phyloP scores from a whole-genome alignment of 2,888 invertebrate genomes.

The Lithophane semibrunnea region DNA sequence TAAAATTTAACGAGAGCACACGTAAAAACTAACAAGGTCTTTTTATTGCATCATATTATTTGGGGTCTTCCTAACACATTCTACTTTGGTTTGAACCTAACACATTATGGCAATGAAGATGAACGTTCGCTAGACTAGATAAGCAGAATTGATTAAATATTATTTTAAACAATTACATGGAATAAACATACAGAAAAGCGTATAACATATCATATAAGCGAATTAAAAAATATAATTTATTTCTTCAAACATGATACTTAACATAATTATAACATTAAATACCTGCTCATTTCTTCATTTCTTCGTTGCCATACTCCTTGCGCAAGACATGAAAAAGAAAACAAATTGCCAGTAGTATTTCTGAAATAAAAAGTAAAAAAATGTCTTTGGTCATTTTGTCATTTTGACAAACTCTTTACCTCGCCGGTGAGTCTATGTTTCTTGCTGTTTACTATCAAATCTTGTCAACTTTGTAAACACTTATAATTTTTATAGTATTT shows the following conservation, averaged over 20 bases:
- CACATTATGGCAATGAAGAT: neutral
- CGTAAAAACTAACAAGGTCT: conserved; percentile 76
- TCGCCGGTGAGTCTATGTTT: too few species aligned
- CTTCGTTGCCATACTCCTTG: neutral
- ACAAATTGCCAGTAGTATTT: neutral
- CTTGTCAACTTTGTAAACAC: neutral
- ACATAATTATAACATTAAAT: neutral
- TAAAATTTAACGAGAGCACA: conserved; percentile 57
- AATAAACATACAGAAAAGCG: neutral
- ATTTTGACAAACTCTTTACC: conserved; percentile 24
- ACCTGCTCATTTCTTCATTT: neutral
- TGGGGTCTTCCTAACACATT: conserved; percentile 4
- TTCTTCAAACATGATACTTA: too few species aligned
- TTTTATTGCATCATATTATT: conserved; percentile 47
- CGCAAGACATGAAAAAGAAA: neutral
- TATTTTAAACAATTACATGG: neutral
- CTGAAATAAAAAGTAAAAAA: neutral
- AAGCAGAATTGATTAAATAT: too few species aligned
- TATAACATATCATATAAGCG: neutral
- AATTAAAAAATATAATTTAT: too few species aligned
- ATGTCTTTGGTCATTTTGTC: neutral
- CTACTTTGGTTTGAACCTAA: conserved; percentile 9
- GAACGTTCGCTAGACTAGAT: neutral
- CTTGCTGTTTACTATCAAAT: neutral
- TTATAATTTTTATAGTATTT: neutral